phyloP scores from a whole-genome alignment of 64 coral and sea anemone species.

The Dendronephthya gigantea region DNA sequence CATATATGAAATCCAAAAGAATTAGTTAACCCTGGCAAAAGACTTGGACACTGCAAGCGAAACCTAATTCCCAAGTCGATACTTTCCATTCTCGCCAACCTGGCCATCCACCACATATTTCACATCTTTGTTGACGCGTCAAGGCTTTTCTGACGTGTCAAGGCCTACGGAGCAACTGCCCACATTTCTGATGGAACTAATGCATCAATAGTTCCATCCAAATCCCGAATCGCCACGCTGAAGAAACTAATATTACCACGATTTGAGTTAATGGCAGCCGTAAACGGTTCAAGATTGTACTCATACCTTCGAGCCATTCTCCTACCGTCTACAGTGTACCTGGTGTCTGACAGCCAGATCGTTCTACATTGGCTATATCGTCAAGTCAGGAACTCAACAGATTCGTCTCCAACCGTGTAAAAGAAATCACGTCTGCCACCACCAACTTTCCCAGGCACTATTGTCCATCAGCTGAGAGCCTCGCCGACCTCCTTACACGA shows the following conservation, averaged over 20 bases:
- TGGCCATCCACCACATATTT: no score
- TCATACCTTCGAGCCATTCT: not conserved
- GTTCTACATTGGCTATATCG: not conserved
- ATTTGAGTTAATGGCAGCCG: not conserved
- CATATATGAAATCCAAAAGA: no score
- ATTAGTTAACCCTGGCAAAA: no score
- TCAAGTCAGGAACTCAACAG: not conserved
- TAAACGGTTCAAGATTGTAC: not conserved
- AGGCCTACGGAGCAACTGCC: no score
- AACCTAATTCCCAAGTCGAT: no score
- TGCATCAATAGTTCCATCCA: no score
- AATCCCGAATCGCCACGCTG: not conserved
- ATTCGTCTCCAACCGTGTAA: not conserved
- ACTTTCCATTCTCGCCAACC: no score
- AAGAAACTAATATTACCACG: not conserved
- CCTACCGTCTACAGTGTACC: not conserved
- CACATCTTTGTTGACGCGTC: no score
- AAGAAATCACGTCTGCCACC: not conserved
- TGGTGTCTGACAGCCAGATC: not conserved
- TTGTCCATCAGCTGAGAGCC: not conserved
- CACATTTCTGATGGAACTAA: no score
- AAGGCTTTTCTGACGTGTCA: no score
- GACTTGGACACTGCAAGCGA: no score
- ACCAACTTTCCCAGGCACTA: not conserved
- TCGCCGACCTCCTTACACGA: not conserved